A percentile compares a stretch with the other conserved stretches of the same genome.
phyloP scores from a whole-genome alignment of 2,888 invertebrate species.

The Nemoura dubitans region DNA sequence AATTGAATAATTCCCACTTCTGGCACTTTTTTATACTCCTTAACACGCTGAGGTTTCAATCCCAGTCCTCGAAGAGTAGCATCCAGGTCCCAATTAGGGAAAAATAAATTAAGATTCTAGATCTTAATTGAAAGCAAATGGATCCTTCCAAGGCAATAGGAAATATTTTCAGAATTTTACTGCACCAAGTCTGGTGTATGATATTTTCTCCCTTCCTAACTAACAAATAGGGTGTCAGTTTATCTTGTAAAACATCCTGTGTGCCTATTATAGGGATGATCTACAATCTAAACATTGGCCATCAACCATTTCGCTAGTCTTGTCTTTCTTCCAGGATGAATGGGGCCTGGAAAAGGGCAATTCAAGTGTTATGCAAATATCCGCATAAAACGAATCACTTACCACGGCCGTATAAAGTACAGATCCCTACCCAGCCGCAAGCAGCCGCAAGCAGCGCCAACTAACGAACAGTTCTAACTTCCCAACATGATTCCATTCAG shows the following conservation, averaged over 20 bases:
- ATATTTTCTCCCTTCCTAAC: neutral
- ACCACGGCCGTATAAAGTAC: neutral
- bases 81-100: neutral
- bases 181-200: neutral
- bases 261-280: neutral
- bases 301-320: neutral
- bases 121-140: slow-evolving; percentile 7
- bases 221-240: neutral
- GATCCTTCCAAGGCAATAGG: neutral
- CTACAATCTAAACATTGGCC: neutral
- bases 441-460: neutral
- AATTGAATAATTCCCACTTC: neutral
- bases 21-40: neutral
- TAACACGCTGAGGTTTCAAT: neutral
- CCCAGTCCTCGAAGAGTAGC: neutral
- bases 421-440: neutral
- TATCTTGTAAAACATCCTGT: neutral
- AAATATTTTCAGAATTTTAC: neutral
- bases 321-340: neutral
- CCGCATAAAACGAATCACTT: neutral
- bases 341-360: neutral
- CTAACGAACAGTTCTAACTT: neutral
- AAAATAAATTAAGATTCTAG: neutral
- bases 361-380: slow-evolving; percentile 7
- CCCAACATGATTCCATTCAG: neutral